Conservation (phyloP, 2,113 vertebrate species). For the Prolemur simus region DNA sequence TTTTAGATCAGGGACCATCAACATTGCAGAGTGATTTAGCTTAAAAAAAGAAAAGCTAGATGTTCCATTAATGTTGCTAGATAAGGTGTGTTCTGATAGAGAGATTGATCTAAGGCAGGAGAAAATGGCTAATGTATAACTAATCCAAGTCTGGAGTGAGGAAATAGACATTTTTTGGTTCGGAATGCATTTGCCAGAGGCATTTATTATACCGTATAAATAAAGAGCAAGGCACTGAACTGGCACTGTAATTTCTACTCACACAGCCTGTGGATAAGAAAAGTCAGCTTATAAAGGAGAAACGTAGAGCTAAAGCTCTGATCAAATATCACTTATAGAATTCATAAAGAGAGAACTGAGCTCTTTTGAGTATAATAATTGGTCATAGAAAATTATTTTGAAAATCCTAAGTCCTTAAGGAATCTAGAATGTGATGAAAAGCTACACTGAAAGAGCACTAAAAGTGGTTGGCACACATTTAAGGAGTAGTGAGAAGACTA, state of each 20-base stretch:
- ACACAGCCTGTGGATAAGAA: neutral
- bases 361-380: neutral
- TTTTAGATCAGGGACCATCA: constrained; percentile 8
- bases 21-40: neutral
- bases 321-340: neutral
- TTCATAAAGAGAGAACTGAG: neutral
- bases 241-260: neutral
- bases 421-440: neutral
- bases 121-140: neutral
- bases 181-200: neutral
- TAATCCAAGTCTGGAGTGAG: neutral
- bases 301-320: neutral
- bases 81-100: neutral
- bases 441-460: neutral
- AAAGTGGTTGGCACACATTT: neutral
- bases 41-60: constrained; percentile 6
- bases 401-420: neutral
- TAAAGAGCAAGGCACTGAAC: neutral
- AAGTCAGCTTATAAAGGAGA: neutral
- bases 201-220: neutral
- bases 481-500: neutral
- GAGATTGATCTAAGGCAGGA: neutral
- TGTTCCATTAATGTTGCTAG: neutral
- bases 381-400: constrained; percentile 20
- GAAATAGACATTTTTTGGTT: neutral